phyloP scores from a whole-genome alignment of 2,113 vertebrate genomes.

The Hydropotes inermis region DNA sequence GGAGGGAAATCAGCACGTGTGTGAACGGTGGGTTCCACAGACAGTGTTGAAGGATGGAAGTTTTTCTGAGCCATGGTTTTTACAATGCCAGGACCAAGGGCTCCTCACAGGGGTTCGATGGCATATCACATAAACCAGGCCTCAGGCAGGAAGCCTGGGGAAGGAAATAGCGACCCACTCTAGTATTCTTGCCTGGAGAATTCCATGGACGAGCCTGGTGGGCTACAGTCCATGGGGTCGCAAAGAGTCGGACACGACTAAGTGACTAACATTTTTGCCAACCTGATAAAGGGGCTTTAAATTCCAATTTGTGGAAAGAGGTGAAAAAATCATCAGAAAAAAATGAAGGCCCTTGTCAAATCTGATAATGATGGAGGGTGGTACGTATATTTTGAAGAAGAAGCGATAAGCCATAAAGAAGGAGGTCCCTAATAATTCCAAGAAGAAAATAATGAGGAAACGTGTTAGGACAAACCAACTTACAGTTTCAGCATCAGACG shows the following conservation, averaged over 20 bases:
- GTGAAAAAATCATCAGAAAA: not conserved
- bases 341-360: conserved; percentile 9
- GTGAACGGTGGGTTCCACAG: not conserved
- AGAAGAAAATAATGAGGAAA: not conserved
- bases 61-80: not conserved
- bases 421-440: not conserved
- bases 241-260: accelerated
- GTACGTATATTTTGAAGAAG: not conserved
- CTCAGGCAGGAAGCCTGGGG: not conserved
- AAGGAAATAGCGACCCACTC: not conserved
- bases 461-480: not conserved
- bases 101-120: not conserved
- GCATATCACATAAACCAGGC: not conserved
- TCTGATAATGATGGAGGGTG: not conserved
- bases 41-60: not conserved
- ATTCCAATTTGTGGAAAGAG: not conserved
- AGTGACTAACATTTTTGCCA: not conserved
- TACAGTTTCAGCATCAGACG: not conserved
- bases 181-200: not conserved
- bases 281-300: not conserved
- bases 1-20: not conserved
- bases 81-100: not conserved
- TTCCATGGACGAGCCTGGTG: not conserved
- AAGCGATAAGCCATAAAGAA: not conserved
- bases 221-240: not conserved